Evolutionary conservation across 2,888 invertebrate genomes (phyloP), one percentile per base, ranked within the genome.

Genomic region (Drosophila seclusa): DNA sequence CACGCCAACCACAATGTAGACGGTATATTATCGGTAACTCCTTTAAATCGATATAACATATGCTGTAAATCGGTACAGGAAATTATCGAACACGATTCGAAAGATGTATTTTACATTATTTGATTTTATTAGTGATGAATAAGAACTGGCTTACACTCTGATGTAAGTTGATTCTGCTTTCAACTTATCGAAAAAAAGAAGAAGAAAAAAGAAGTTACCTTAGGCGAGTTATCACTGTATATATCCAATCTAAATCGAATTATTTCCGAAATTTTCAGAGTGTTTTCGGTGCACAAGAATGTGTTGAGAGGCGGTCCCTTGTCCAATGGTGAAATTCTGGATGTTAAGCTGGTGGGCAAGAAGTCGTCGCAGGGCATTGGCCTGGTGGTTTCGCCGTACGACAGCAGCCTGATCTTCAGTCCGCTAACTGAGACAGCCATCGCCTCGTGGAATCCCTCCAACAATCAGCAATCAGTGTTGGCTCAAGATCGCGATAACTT

Each of bases 321-420:
- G 1, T 95, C 95, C 0, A 95, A 95, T 80, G 95, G 95, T 42
- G 95, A 96, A 52, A 95, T 95, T 76, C 92, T 97, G 60, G 97
- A 97, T 0, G 96, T 97, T 0, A 95, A 95, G 73, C 93, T 97
- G 53, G 96, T 97, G 18, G 97, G 97, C 0, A 96, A 95, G 87
- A 97, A 97, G 92, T 96, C 97, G 0, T 97, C 97, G 0, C 97
- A 97, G 92, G 97, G 97, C 6, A 94, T 97, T 10, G 96, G 96
- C 0, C 89, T 97, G 27, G 94, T 96, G 0, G 95, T 97, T 0
- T 96, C 97, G 77, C 95, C 95, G 0, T 93, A 94, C 0, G 96
- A 96, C 80, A 96, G 96, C 71, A 95, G 96, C 42, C 94, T 97
- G 64, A 94, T 96, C 79, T 97, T 97, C 92, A 95, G 97, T 73